phyloP scores from a whole-genome alignment of 2,113 vertebrate species.

The Jaculus jaculus region DNA sequence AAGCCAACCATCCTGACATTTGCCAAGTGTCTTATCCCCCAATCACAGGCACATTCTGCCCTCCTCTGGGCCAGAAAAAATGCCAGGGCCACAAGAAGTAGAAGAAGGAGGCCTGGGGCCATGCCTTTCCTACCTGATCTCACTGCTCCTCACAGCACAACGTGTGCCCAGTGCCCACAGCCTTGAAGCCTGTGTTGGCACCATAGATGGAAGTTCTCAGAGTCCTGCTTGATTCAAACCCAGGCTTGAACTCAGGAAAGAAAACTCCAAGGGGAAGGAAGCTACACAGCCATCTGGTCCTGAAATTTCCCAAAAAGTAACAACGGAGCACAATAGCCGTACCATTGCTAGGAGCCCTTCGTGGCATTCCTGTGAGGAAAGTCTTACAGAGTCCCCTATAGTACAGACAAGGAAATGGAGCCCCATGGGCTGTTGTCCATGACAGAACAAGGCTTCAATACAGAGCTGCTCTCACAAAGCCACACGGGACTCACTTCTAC shows the following conservation, averaged over 20 bases:
- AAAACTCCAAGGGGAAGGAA: neutral
- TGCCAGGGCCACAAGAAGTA: too few species aligned
- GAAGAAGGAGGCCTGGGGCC: neutral
- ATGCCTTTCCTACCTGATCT: too few species aligned
- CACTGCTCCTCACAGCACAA: neutral
- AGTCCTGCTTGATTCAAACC: neutral
- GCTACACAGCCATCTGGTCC: neutral
- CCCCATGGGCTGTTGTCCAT: neutral
- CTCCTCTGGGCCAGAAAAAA: neutral
- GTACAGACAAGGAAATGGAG: neutral
- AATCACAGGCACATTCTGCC: neutral
- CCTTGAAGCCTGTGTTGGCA: neutral
- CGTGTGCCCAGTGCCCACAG: neutral
- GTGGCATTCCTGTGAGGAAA: neutral
- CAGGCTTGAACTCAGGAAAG: neutral
- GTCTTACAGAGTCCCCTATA: neutral
- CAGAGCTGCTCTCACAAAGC: neutral
- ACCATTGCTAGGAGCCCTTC: neutral
- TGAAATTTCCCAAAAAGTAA: neutral
- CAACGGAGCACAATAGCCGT: neutral
- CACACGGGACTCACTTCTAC: neutral
- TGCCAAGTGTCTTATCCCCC: fast-evolving
- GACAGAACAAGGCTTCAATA: neutral
- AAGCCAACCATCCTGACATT: neutral
- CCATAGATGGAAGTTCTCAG: neutral